Conservation (phyloP, 1,140 invertebrate genomes). For the Arion vulgaris region DNA sequence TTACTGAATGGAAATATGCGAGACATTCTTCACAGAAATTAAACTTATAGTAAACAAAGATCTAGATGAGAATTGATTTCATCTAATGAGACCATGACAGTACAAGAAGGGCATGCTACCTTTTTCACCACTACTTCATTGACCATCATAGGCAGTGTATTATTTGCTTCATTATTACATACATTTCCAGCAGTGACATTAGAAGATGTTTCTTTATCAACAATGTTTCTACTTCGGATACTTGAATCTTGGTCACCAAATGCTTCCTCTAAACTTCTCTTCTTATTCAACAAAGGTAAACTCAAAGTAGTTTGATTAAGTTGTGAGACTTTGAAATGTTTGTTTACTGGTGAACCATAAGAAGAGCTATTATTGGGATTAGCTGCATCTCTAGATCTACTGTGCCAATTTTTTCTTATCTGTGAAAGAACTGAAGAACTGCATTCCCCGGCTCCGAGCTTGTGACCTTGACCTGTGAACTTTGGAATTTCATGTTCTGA, state of each 20-base stretch:
- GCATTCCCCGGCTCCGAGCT: neutral
- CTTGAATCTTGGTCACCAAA: neutral
- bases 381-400: no score
- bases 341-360: no score
- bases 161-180: neutral
- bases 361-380: no score
- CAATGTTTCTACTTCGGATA: neutral
- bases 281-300: neutral
- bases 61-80: conserved; percentile 1
- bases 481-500: neutral
- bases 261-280: conserved; percentile 9
- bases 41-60: neutral
- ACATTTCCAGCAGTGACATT: neutral
- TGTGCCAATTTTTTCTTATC: conserved; percentile 2
- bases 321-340: no score
- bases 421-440: neutral
- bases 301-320: no score
- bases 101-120: neutral
- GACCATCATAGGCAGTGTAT: neutral
- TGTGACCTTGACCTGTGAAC: conserved; percentile 25
- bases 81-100: neutral
- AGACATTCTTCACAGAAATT: neutral
- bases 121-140: neutral
- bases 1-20: no score
- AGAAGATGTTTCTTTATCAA: no score